These are phyloP conservation scores for Catonia carolina DNA, from an alignment of 2,888 invertebrate species.

Conservation along the genomic window DNA sequence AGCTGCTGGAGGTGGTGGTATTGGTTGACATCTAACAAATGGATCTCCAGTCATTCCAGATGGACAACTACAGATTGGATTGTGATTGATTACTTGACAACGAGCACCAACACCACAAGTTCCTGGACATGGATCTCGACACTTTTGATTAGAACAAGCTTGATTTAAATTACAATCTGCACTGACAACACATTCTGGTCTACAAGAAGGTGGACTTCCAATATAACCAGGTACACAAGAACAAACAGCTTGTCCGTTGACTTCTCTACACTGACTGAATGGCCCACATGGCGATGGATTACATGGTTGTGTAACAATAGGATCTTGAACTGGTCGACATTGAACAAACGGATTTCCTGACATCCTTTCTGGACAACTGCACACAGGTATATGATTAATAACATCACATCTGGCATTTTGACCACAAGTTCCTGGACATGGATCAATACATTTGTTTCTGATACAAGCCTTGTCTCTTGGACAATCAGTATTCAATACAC, in stretches of 20 bases:
- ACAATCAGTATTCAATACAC: conserved; percentile 69
- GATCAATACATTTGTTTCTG: conserved; percentile 66
- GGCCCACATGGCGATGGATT: conserved; percentile 67
- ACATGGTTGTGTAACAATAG: conserved; percentile 54
- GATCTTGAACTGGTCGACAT: conserved; percentile 53
- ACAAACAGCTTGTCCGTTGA: conserved; percentile 55
- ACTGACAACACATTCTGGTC: conserved; percentile 63
- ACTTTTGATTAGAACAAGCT: conserved; percentile 50
- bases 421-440: conserved; percentile 74
- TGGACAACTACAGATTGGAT: conserved; percentile 44
- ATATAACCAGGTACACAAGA: conserved; percentile 58
- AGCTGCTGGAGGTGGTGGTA: conserved; percentile 31
- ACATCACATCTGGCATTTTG: conserved; percentile 66
- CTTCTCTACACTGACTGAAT: conserved; percentile 58
- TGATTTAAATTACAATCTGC: conserved; percentile 56
- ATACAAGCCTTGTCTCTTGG: conserved; percentile 61
- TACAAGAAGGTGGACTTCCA: conserved; percentile 63
- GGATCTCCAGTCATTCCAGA: conserved; percentile 44
- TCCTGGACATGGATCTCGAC: conserved; percentile 51
- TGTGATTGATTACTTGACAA: conserved; percentile 50
- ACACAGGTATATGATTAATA: conserved; percentile 60
- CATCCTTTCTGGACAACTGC: conserved; percentile 59
- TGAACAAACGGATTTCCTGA: conserved; percentile 65
- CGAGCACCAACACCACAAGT: conserved; percentile 50
- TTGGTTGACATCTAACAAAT: conserved; percentile 54